phyloP scores from a whole-genome alignment of 2,113 vertebrate genomes.

The Trochalopteron elliotii region DNA sequence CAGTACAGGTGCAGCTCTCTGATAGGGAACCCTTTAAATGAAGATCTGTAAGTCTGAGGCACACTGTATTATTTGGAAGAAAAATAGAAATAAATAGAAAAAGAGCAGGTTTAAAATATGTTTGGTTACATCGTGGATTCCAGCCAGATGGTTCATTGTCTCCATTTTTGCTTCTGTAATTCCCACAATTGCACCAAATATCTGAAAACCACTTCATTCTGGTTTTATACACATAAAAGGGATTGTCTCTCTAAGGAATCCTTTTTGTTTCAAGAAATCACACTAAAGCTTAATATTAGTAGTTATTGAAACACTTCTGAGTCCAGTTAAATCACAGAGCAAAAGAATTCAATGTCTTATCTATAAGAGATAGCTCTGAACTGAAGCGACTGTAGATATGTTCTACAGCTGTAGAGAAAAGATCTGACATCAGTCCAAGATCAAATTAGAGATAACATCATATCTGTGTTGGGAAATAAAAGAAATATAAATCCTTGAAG shows the following conservation, averaged over 20 bases:
- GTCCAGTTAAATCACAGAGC: background rate
- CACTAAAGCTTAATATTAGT: conserved; percentile 7
- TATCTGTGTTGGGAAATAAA: background rate
- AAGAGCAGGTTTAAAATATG: background rate
- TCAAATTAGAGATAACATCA: conserved; percentile 49
- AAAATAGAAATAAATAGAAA: background rate
- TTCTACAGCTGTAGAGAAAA: background rate
- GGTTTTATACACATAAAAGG: background rate
- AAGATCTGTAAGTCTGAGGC: conserved; percentile 35
- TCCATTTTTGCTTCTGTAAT: conserved; percentile 15
- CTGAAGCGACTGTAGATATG: background rate
- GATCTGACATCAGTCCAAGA: background rate
- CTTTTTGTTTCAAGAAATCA: conserved; percentile 44
- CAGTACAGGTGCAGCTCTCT: conserved; percentile 6
- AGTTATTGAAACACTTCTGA: conserved; percentile 14
- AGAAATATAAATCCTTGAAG: conserved; percentile 47
- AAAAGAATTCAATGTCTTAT: conserved; percentile 6
- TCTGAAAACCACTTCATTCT: background rate
- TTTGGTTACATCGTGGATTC: background rate
- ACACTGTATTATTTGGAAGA: background rate
- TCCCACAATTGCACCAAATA: conserved; percentile 5
- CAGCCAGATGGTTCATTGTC: conserved; percentile 15
- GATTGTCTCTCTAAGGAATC: background rate
- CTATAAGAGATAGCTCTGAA: background rate
- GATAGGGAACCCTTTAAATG: conserved; percentile 54